Percentiles rank a stretch among this genome's conserved stretches.
phyloP scores from a whole-genome alignment of 2,113 vertebrate species.

The Okapia johnstoni region DNA sequence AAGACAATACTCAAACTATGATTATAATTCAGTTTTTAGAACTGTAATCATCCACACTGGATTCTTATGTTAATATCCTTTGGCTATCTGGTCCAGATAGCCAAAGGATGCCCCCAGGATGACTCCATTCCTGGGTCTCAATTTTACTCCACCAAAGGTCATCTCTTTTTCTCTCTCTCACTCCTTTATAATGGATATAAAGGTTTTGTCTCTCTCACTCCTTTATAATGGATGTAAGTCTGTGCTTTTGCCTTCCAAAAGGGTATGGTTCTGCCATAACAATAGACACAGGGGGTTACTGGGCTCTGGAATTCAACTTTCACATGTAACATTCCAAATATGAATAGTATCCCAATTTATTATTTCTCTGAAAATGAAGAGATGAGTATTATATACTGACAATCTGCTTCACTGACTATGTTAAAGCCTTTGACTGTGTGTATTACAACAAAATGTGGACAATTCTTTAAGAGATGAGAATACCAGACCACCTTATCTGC shows the following conservation, averaged over 20 bases:
- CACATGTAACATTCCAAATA: slow-evolving; percentile 26
- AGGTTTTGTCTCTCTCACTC: background rate
- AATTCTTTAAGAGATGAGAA: background rate
- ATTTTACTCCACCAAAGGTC: background rate
- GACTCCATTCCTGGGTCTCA: background rate
- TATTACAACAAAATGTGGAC: background rate
- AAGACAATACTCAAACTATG: slow-evolving; percentile 4
- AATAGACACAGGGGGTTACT: background rate
- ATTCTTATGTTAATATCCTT: background rate
- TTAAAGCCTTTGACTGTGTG: background rate
- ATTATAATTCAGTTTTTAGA: background rate
- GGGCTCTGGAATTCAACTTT: background rate
- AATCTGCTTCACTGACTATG: background rate
- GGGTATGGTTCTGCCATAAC: background rate
- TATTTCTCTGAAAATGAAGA: slow-evolving; percentile 31
- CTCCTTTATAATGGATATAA: background rate
- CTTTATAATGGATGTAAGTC: background rate
- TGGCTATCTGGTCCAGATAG: background rate
- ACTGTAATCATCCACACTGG: background rate
- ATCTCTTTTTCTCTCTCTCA: background rate
- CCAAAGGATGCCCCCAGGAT: background rate
- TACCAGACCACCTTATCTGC: background rate
- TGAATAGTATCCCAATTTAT: slow-evolving; percentile 17
- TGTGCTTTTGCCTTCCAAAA: background rate
- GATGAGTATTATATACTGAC: background rate